Evolutionary conservation across 1,140 invertebrate species (phyloP), one percentile per base, ranked within the genome.

Genomic region (Nylanderia fulva): DNA sequence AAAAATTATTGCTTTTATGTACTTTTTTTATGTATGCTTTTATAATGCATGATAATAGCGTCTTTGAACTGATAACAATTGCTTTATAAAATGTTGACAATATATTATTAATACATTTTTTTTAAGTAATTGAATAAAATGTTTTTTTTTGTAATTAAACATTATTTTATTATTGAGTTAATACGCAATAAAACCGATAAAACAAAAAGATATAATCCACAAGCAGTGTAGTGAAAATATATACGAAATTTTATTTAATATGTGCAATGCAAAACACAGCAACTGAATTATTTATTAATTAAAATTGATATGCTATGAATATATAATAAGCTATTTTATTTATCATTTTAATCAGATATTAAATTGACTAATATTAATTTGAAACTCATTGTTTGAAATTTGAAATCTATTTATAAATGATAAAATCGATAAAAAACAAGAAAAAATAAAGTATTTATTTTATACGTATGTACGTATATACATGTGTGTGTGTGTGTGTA

Each of bases 1-100:
- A 39, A 56, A 74, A 56, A 36, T 72, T 21, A 72, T 33, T 74
- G 13, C 13, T 15, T 74, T 15, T 74, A 18, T 48, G 45, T 18
- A 11, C 18, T 36, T 36, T 24, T 36, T 58, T 9, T 27, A 18
- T 18, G 15, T 15, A 15, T 54, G 9, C 7, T 33, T 33, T 11
- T 15, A 56, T 15, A 29, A 15, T 33, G 27, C 42, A 15, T 15
- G 13, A 45, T 45, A 15, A 42, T 42, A 45, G 11, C 2, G 56
- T 36, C 56, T 36, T 15, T 74, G 24, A 33, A n/a, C 13, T 54
- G 24, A 24, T 21, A 54, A 1, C 2, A 56, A 36, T 8, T n/a
- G 18, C 27, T 27, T 61, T n/a, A 63, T n/a, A 63, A 15, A 29
- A 39, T 13, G 9, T 60, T 74, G 4, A 58, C 33, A 54, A n/a